A percentile compares a stretch with the other conserved stretches of the same genome.
phyloP scores from a whole-genome alignment of 2,888 invertebrate species.

The Urechis unicinctus region DNA sequence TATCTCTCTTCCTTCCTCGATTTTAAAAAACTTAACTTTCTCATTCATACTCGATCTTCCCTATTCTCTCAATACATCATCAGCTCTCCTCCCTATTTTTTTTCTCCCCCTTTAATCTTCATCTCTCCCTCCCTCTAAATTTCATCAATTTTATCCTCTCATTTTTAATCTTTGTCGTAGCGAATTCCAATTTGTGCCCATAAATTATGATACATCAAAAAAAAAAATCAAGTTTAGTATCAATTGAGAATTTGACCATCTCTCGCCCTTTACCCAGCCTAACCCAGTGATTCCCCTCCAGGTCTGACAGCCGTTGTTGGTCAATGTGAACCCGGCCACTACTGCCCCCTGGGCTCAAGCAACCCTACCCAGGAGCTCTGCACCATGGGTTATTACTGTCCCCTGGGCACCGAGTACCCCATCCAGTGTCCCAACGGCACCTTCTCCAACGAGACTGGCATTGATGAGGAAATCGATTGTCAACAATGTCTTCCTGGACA shows the following conservation, averaged over 20 bases:
- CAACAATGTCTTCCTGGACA: slow-evolving; percentile 34
- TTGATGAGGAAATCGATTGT: slow-evolving; percentile 28
- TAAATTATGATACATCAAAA: too few relatives aligned
- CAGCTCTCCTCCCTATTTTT: neutral
- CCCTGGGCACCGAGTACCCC: slow-evolving; percentile 30
- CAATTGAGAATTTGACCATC: neutral
- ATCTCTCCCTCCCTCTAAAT: neutral
- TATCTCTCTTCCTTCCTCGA: too few relatives aligned
- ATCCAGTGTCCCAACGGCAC: slow-evolving; percentile 41
- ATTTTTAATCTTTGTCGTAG: too few relatives aligned
- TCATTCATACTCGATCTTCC: too few relatives aligned
- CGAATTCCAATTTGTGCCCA: too few relatives aligned
- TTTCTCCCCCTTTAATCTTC: neutral
- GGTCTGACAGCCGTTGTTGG: slow-evolving; percentile 37
- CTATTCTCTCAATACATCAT: neutral
- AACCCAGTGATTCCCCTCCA: too few relatives aligned
- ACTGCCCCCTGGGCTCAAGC: slow-evolving; percentile 36
- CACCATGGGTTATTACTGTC: slow-evolving; percentile 41
- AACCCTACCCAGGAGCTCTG: slow-evolving; percentile 25
- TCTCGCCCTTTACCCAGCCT: neutral
- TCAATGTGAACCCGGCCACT: slow-evolving; percentile 35
- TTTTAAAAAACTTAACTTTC: too few relatives aligned
- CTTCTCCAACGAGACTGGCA: slow-evolving; percentile 36
- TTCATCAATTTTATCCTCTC: too few relatives aligned
- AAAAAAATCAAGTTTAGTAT: neutral